Conservation (phyloP, 1,140 invertebrate genomes). For the Neodiprion lecontei region DNA sequence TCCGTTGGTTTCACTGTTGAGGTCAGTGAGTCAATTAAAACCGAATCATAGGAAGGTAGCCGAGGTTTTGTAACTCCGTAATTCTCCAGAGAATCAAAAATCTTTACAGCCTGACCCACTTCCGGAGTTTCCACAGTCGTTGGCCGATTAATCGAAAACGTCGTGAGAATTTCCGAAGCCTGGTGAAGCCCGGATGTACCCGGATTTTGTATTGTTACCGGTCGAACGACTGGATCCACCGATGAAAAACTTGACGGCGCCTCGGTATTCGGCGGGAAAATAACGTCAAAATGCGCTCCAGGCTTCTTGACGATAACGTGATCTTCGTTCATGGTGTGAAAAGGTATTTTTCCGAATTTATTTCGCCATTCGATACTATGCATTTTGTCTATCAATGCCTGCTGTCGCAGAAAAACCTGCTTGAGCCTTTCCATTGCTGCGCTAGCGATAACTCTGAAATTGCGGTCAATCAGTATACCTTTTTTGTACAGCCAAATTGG, state of each 20-base stretch:
- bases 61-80: too few relatives aligned
- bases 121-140: too few relatives aligned
- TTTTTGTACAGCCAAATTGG: background rate
- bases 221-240: background rate
- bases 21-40: too few relatives aligned
- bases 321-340: constrained; percentile 6
- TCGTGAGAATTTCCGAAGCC: background rate
- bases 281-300: background rate
- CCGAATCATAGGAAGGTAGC: too few relatives aligned
- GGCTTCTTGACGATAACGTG: constrained; percentile 2
- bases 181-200: background rate
- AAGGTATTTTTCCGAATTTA: background rate
- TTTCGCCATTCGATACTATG: background rate
- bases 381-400: background rate
- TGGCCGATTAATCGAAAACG: too few relatives aligned
- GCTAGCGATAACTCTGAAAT: background rate
- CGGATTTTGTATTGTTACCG: background rate
- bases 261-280: background rate
- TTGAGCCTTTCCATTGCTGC: background rate
- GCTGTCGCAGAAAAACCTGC: background rate
- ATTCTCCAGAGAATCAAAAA: too few relatives aligned
- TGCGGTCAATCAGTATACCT: background rate
- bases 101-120: too few relatives aligned
- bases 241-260: background rate
- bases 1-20: too few relatives aligned